A percentile compares a stretch with the other conserved stretches of the same genome.
Conservation (phyloP, 2,113 vertebrate genomes). For the Craseonycteris thonglongyai region DNA sequence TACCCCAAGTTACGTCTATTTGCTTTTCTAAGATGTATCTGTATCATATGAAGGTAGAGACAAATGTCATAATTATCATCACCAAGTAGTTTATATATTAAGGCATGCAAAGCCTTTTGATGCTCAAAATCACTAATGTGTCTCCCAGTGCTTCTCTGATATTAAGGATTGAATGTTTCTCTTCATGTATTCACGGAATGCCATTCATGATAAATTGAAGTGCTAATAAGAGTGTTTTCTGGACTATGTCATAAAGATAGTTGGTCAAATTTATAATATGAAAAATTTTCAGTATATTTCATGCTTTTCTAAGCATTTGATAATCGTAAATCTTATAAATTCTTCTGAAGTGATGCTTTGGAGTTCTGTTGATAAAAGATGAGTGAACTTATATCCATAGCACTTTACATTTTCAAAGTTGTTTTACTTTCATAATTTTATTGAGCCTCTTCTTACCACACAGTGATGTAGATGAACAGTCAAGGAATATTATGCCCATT, state of each 20-base stretch:
- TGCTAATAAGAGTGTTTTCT: neutral
- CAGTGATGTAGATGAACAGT: neutral
- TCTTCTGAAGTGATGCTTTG: neutral
- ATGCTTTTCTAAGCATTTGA: neutral
- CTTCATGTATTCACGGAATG: neutral
- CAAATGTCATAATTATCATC: neutral
- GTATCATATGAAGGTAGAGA: neutral
- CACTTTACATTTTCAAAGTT: neutral
- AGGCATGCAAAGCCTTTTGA: neutral
- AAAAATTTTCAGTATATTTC: neutral
- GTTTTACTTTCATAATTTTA: neutral
- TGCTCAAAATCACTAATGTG: neutral
- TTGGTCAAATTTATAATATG: neutral
- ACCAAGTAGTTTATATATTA: constrained; percentile 6
- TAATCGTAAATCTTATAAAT: constrained; percentile 24
- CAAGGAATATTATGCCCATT: neutral
- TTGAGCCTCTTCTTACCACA: neutral
- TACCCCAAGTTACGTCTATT: neutral
- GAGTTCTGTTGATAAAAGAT: constrained; percentile 16
- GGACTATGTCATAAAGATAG: neutral
- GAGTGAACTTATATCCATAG: neutral
- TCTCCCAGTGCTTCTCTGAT: neutral
- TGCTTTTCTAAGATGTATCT: constrained; percentile 4
- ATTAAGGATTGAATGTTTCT: neutral
- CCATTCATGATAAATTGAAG: constrained; percentile 17